A percentile compares a stretch with the other conserved stretches of the same genome.
phyloP scores from a whole-genome alignment of 2,797 vertebrate species.

The Paguma larvata region DNA sequence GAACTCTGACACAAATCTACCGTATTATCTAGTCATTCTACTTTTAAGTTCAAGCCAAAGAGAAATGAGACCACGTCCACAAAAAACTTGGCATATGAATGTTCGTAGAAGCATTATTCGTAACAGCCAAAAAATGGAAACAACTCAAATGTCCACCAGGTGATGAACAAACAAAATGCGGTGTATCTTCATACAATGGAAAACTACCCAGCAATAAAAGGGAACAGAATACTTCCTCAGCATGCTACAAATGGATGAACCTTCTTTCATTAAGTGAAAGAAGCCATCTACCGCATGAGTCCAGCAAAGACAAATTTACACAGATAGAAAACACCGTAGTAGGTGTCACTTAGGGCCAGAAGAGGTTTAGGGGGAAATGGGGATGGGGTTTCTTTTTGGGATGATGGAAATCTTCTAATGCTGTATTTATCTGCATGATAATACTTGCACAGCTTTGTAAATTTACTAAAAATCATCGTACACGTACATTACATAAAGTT shows the following conservation, averaged over 20 bases:
- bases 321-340: background rate
- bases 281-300: background rate
- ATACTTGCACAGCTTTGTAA: background rate
- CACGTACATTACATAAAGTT: background rate
- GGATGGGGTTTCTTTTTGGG: background rate
- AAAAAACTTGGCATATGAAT: background rate
- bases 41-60: background rate
- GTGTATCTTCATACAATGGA: background rate
- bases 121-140: background rate
- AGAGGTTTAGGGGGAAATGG: background rate
- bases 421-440: background rate
- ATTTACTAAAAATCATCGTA: constrained; percentile 3
- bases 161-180: background rate
- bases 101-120: background rate
- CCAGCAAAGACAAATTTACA: background rate
- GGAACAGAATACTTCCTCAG: background rate
- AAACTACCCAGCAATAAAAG: background rate
- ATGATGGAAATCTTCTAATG: background rate
- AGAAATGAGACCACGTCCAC: background rate
- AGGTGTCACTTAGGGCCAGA: background rate
- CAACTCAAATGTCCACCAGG: background rate
- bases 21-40: background rate
- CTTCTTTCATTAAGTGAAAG: background rate
- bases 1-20: background rate
- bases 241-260: background rate